Evolutionary conservation across 2,113 vertebrate species (phyloP), one percentile per base, ranked within the genome.

Genomic region (Gymnarchus niloticus): DNA sequence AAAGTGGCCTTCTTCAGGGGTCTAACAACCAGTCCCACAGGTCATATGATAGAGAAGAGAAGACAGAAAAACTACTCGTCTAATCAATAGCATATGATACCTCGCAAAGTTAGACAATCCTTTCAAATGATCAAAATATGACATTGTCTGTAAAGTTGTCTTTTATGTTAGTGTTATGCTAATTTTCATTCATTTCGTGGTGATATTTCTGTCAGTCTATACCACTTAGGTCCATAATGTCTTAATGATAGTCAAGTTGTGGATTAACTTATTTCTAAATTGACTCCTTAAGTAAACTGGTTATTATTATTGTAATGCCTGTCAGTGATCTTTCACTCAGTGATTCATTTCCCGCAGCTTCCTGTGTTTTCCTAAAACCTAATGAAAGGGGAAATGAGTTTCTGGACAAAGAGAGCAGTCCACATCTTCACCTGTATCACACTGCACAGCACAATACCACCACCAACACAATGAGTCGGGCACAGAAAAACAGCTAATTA

Each of bases 1-100:
- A 95, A 93, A 93, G 48, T 93, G 93, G 92, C 92, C 95, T 94
- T 94, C 93, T 93, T 93, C 85, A 81, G 91, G 95, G 94, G 95
- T 96, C 94, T 89, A 81, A 49, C 44, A 49, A 49, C 81, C 28
- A 17, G 25, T 69, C 56, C 81, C 17, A 56, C 56, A 14, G 52
- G 56, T 85, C 41, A 49, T 48, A 25, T 37, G 49, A n/a, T 84
- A 52, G 81, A 86, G 51, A 25, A 86, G 48, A 69, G 41, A 56
- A 56, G 56, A 85, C 69, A 83, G 54, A 54, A 49, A 65, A 49
- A 46, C 12, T 14, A 1, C n/a, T 61, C 65, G 73, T 51, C 25
- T 84, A 54, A 76, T 57, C 57, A 48, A 46, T 78, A 78, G 76
- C 76, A 78, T 48, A 78, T 78, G 41, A 81, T 52, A 51, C 12